phyloP scores from a whole-genome alignment of 2,113 vertebrate genomes.

The Scalopus aquaticus region DNA sequence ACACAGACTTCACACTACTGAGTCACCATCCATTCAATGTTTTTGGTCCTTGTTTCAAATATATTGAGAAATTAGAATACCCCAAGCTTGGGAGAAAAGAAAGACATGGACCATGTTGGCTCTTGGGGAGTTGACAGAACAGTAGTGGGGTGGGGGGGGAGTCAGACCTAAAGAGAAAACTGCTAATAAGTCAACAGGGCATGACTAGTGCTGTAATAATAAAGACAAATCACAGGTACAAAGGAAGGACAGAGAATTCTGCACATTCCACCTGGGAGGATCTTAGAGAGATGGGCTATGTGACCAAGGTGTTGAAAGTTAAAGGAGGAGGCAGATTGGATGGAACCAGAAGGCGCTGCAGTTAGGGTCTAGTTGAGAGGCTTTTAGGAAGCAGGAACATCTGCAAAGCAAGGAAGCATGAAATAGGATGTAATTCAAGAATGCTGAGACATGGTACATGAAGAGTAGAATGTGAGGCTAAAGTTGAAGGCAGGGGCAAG shows the following conservation, averaged over 20 bases:
- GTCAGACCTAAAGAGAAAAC: background rate
- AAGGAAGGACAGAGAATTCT: rapidly evolving
- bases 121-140: background rate
- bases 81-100: background rate
- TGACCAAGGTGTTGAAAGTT: background rate
- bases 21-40: background rate
- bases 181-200: background rate
- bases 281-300: background rate
- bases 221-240: background rate
- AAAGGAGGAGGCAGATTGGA: background rate
- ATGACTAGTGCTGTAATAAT: rapidly evolving
- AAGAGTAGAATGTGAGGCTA: background rate
- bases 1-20: background rate
- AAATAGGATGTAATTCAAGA: background rate
- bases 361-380: background rate
- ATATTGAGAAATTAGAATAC: background rate
- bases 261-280: background rate
- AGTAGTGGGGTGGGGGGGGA: too few relatives aligned
- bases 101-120: background rate
- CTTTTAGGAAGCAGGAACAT: background rate
- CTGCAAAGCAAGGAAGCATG: background rate
- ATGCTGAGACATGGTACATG: background rate
- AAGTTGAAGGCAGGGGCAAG: background rate
- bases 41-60: background rate
- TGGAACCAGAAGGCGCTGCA: background rate